phyloP scores from a whole-genome alignment of 2,888 invertebrate species.

The Plemyria rubiginata region DNA sequence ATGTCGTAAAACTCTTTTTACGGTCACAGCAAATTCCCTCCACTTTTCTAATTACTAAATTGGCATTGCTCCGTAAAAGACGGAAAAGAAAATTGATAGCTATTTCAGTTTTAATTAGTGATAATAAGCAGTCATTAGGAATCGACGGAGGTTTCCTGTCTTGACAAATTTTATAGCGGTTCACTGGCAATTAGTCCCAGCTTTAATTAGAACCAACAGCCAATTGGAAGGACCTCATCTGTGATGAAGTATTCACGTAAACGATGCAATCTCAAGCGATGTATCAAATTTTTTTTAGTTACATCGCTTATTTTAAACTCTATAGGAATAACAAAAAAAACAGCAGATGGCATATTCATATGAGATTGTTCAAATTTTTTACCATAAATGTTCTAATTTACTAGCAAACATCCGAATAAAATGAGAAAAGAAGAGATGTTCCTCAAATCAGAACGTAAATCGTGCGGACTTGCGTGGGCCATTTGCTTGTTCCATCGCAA shows the following conservation, averaged over 20 bases:
- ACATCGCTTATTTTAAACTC: no score
- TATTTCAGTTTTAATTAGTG: slow-evolving; percentile 53
- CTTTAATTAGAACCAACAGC: slow-evolving; percentile 24
- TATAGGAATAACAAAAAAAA: no score
- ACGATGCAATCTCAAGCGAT: background rate
- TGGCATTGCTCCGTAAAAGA: slow-evolving; percentile 24
- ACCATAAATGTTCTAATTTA: no score
- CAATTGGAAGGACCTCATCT: slow-evolving; percentile 1
- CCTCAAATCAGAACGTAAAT: no score
- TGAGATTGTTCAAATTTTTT: no score
- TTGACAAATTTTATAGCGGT: slow-evolving; percentile 49
- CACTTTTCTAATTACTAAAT: slow-evolving; percentile 32
- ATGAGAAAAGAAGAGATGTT: no score
- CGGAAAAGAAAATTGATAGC: slow-evolving; percentile 42
- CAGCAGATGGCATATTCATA: no score
- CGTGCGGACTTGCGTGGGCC: no score
- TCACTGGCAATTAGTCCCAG: slow-evolving; percentile 29
- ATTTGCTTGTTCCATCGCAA: no score
- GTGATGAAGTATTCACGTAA: background rate
- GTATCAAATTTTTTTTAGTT: no score
- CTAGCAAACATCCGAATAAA: no score
- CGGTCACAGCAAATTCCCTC: slow-evolving; percentile 18
- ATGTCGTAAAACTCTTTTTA: slow-evolving; percentile 18
- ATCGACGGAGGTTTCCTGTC: slow-evolving; percentile 44
- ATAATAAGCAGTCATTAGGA: slow-evolving; percentile 45